Evolutionary conservation across 2,888 invertebrate genomes (phyloP), one percentile per base, ranked within the genome.

Genomic region (Drosophila merina): DNA sequence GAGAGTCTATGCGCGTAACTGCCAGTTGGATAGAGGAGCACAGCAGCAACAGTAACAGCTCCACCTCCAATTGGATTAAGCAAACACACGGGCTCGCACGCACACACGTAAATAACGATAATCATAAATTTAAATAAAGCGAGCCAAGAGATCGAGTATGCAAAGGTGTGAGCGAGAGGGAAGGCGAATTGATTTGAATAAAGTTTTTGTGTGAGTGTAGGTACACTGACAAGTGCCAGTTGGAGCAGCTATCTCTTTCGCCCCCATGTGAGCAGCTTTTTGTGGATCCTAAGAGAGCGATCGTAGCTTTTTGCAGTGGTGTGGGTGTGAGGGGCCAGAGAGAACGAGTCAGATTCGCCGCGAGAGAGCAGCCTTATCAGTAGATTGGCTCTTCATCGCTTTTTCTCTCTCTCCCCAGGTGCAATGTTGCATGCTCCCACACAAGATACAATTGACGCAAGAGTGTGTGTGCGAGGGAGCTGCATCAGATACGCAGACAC

Each of bases 1-100:
- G 66, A 66, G 67, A 60, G 56, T 70, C 59, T 67, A 59, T 75
- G 59, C 40, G 56, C 52, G 12, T 58, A 36, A 51, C 58, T 50
- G 54, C 59, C 66, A 55, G 52, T 54, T 50, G 50, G 84, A 76
- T 66, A 74, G 86, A 84, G 66, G 72, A 82, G 77, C 62, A 76
- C 74, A 45, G 66, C 83, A 76, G 69, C 71, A 77, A 66, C 74
- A 69, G 62, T 59, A 72, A 33, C 75, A 73, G 76, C 88, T 88
- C 80, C 86, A 83, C 83, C 83, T 83, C 84, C 84, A 82, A 86
- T 84, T 88, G 86, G 88, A 84, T 84, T 84, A 84, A 78, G 55
- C 63, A 50, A 66, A 42, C 49, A 67, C 25, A 40, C 49, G 12
- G 36, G 28, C 48, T 52, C 49, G 48, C 51, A 57, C 57, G 42